Conservation (phyloP, 2,113 vertebrate species). For the Symphodus melops region DNA sequence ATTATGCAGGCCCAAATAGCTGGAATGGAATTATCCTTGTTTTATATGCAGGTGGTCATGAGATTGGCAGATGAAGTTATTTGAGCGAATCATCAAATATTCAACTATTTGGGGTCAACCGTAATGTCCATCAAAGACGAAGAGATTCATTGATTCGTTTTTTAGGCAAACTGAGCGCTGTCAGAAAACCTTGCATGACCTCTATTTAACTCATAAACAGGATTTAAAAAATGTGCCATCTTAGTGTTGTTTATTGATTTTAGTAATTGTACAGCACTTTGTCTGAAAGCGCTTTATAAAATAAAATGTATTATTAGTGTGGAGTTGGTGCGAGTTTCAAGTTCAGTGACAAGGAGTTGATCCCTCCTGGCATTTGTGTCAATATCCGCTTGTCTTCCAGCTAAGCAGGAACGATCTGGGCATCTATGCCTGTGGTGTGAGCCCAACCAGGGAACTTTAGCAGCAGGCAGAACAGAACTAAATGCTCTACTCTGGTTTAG, state of each 20-base stretch:
- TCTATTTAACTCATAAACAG: conserved; percentile 9
- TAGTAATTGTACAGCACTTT: too few relatives aligned
- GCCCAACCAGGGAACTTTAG: conserved; percentile 33
- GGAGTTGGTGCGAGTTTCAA: background rate
- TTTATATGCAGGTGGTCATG: too few relatives aligned
- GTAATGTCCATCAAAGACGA: too few relatives aligned
- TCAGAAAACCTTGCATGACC: background rate
- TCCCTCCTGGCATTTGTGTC: background rate
- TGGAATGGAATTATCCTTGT: too few relatives aligned
- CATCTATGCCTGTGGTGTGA: conserved; percentile 22
- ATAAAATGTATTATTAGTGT: too few relatives aligned
- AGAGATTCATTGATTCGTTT: too few relatives aligned
- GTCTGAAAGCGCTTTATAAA: too few relatives aligned
- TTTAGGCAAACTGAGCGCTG: background rate
- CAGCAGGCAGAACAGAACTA: conserved; percentile 51
- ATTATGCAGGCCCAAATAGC: too few relatives aligned
- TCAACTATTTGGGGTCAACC: too few relatives aligned
- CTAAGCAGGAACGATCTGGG: conserved; percentile 40
- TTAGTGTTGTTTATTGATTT: too few relatives aligned
- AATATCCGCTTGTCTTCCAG: conserved; percentile 33
- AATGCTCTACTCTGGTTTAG: conserved; percentile 54
- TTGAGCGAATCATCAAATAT: too few relatives aligned
- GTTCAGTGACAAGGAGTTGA: conserved; percentile 11
- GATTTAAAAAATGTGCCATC: conserved; percentile 10
- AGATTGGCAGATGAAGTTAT: too few relatives aligned